Conservation (phyloP, 2,113 vertebrate species). For the Ochotona princeps region DNA sequence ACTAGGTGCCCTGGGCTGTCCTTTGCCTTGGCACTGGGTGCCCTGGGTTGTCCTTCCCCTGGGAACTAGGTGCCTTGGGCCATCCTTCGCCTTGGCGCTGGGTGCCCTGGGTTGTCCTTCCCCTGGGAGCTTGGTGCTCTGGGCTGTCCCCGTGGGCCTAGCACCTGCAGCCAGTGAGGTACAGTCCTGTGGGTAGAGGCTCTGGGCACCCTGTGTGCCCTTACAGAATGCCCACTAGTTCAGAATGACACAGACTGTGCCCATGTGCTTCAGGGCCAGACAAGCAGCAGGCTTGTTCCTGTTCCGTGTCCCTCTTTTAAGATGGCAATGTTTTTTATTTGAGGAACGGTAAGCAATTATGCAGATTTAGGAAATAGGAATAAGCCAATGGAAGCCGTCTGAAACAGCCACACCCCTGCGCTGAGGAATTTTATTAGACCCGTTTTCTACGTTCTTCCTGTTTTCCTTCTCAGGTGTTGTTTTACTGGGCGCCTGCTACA, state of each 20-base stretch:
- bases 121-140: background rate
- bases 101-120: too few relatives aligned
- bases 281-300: background rate
- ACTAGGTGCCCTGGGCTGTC: too few relatives aligned
- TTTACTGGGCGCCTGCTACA: too few relatives aligned
- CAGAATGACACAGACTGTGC: too few relatives aligned
- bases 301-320: background rate
- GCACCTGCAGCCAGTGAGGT: too few relatives aligned
- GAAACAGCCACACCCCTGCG: background rate
- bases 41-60: too few relatives aligned
- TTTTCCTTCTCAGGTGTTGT: background rate
- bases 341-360: background rate
- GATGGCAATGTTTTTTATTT: background rate
- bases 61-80: too few relatives aligned
- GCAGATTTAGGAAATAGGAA: background rate
- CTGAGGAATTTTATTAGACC: background rate
- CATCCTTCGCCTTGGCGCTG: too few relatives aligned
- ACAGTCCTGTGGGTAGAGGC: background rate
- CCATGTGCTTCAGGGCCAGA: background rate
- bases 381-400: background rate
- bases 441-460: background rate
- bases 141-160: background rate
- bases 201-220: background rate
- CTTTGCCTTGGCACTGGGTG: too few relatives aligned
- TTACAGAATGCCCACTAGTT: background rate